Base-by-base conservation (phyloP, 2,797 vertebrate genomes). In the Pogonophryne albipinna region DNA sequence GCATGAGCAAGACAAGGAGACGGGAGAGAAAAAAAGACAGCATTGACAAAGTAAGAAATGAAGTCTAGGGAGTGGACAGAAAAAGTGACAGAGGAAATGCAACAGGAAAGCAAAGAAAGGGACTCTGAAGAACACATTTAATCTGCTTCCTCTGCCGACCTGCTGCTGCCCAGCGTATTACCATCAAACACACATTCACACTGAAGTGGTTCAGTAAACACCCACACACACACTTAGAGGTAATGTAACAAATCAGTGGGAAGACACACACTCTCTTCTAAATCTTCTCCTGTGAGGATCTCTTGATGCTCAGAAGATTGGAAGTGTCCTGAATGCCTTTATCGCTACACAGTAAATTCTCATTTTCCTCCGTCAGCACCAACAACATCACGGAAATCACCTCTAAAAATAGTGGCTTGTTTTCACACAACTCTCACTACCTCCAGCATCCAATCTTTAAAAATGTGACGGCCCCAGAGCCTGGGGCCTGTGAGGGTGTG, bases 151-250 rank as follows among this genome's bases (percentile, higher is more conserved):
- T 56, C 49, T 64, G 76, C 44, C 6, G 56, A 79, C 80, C 82
- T 74, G 80, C 75, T 62, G 63, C 69, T 65, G 74, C 75, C 80
- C 47, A 62, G 64, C 47, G 52, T 19, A 58, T 72, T 83, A 84
- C 66, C 67, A 51, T 17, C 46, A 69, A 14, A 77, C 46, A 61
- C 71, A 61, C 44, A 23, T 1, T 10, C 53, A 65, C 57, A 47
- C 6, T n/a, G 6, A 64, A 4, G 17, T 4, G 66, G 31, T 15
- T 58, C 52, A 51, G 62, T 41, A 62, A 47, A 65, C 78, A 68
- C 57, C 60, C 47, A 67, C 63, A 60, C 58, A 45, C 79, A 52
- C 74, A 60, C 57, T 49, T 5, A 44, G 56, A 58, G 19, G 45
- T 55, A 45, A 57, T 80, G 34, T 38, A 47, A 64, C 44, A 49